These are phyloP conservation scores for Pollimyrus isidori DNA, from an alignment of 2,113 vertebrate genomes.

Conservation along the genomic window DNA sequence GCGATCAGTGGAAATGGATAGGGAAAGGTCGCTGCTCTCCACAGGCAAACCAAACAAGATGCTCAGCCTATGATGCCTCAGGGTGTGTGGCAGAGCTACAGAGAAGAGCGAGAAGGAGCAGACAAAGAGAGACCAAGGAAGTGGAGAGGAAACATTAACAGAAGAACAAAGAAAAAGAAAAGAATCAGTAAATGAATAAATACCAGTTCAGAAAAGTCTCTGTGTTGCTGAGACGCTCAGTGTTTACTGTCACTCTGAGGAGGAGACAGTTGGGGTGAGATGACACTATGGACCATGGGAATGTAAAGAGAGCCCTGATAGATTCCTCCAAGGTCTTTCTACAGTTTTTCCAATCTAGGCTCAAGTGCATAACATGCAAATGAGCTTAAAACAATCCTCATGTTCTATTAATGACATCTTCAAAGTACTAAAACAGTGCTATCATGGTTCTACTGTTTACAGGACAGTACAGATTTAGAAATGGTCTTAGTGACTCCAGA, in stretches of 20 bases:
- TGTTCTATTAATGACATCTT: neutral
- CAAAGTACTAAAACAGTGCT: neutral
- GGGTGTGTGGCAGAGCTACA: neutral
- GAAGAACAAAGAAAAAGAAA: slow-evolving; percentile 51
- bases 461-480: neutral
- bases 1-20: neutral
- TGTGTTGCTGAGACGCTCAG: slow-evolving; percentile 64
- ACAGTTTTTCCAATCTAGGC: neutral
- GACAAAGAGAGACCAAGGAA: neutral
- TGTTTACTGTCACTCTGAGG: slow-evolving; percentile 72
- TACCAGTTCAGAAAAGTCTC: slow-evolving; percentile 72
- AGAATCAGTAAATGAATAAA: slow-evolving; percentile 59
- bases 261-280: slow-evolving; percentile 62
- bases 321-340: neutral
- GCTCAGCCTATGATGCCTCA: neutral
- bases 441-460: neutral
- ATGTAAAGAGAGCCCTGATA: slow-evolving; percentile 22
- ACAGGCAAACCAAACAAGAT: neutral
- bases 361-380: neutral
- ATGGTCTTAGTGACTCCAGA: neutral
- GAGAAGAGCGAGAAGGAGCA: neutral
- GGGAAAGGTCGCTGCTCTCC: neutral
- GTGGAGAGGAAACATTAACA: slow-evolving; percentile 30
- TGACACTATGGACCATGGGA: slow-evolving; percentile 27
- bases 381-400: neutral